Conservation (phyloP, 2,797 vertebrate genomes). For the Spea hammondii region DNA sequence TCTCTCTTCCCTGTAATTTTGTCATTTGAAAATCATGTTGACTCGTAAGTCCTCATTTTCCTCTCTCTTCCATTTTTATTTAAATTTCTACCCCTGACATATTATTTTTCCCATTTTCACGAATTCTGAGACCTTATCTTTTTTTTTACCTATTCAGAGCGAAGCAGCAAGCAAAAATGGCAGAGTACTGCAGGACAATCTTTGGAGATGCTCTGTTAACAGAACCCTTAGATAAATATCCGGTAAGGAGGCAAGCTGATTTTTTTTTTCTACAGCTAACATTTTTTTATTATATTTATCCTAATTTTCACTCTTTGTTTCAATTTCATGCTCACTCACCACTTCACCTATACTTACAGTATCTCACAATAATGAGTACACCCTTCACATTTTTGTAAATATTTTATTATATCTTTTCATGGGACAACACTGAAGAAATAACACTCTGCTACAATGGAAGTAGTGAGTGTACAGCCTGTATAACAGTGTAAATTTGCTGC, state of each 20-base stretch:
- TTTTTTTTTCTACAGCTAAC: not conserved
- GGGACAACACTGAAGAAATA: too few relatives aligned
- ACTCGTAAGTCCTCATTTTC: slow-evolving; percentile 77
- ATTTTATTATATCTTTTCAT: too few relatives aligned
- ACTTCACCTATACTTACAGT: not conserved
- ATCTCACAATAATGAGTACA: too few relatives aligned
- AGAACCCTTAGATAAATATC: slow-evolving; percentile 85
- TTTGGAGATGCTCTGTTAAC: slow-evolving; percentile 86
- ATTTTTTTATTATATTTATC: not conserved
- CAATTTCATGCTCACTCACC: not conserved
- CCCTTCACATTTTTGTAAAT: too few relatives aligned
- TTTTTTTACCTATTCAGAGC: slow-evolving; percentile 63
- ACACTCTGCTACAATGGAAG: too few relatives aligned
- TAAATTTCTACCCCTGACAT: not conserved
- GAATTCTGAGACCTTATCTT: not conserved
- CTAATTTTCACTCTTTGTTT: not conserved
- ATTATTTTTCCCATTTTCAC: not conserved
- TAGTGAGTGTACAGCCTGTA: too few relatives aligned
- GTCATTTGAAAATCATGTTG: slow-evolving; percentile 92
- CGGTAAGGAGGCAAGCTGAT: slow-evolving; percentile 64
- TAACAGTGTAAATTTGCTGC: too few relatives aligned
- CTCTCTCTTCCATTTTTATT: not conserved
- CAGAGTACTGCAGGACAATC: slow-evolving; percentile 84
- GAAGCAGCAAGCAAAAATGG: slow-evolving; percentile 91
- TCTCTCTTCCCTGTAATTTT: slow-evolving; percentile 84